A percentile compares a stretch with the other conserved stretches of the same genome.
Conservation (phyloP, 2,888 invertebrate species). For the Rhamphomyia laevipes region DNA sequence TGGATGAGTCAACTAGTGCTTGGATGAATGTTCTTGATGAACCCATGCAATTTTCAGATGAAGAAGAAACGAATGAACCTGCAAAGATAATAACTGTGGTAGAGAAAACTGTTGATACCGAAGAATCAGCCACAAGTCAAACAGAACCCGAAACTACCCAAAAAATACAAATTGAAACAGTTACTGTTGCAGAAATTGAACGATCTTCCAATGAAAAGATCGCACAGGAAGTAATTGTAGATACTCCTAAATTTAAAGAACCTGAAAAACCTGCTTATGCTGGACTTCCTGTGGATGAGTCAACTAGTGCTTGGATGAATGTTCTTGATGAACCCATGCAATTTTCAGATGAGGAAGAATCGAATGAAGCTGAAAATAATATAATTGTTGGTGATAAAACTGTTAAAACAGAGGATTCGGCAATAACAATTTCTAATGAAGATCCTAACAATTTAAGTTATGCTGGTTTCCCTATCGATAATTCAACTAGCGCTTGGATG, state of each 20-base stretch:
- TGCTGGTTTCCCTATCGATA: conserved; percentile 18
- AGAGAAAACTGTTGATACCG: not conserved
- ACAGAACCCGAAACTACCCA: not conserved
- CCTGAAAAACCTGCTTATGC: conserved; percentile 14
- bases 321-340: conserved; percentile 27
- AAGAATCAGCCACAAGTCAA: not conserved
- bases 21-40: conserved; percentile 31
- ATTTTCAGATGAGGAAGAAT: conserved; percentile 16
- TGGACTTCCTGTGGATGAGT: conserved; percentile 27
- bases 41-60: conserved; percentile 22
- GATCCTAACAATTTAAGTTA: conserved; percentile 2
- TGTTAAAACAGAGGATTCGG: not conserved
- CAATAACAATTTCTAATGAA: too few species aligned
- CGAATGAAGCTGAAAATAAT: conserved; percentile 6
- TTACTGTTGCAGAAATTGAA: not conserved
- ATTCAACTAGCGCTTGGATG: conserved; percentile 22
- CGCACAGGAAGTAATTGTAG: not conserved
- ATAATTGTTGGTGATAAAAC: conserved; percentile 4
- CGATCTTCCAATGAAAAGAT: not conserved
- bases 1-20: conserved; percentile 24
- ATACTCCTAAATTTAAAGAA: not conserved
- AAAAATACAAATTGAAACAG: not conserved
- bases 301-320: conserved; percentile 25
- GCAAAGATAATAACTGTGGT: too few species aligned
- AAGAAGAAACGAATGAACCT: not conserved